These are phyloP conservation scores for Rhea pennata DNA, from an alignment of 2,113 vertebrate genomes.

Conservation along the genomic window DNA sequence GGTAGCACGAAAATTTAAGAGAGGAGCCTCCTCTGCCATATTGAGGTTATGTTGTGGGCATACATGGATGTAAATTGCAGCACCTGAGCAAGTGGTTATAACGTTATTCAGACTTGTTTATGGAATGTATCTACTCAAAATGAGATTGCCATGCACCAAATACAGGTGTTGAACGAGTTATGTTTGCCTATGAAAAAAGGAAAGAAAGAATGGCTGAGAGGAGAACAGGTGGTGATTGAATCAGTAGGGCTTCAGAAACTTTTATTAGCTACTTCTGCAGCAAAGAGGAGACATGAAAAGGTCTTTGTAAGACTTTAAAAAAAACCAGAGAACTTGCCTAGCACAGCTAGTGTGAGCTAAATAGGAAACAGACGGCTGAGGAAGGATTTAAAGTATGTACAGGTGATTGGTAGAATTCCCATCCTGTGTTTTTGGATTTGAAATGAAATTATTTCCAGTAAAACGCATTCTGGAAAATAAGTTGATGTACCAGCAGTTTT, in stretches of 20 bases:
- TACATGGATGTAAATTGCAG: neutral
- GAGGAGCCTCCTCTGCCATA: neutral
- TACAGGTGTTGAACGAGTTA: neutral
- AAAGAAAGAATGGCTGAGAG: neutral
- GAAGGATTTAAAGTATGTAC: neutral
- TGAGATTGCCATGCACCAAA: neutral
- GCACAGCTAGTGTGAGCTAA: neutral
- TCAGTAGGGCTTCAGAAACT: neutral
- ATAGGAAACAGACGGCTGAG: neutral
- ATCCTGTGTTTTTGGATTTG: neutral
- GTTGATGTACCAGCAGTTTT: neutral
- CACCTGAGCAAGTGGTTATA: neutral
- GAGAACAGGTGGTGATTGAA: neutral
- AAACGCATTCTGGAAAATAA: neutral
- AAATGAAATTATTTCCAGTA: neutral
- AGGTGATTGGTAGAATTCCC: neutral
- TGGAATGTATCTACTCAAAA: neutral
- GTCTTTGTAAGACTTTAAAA: neutral
- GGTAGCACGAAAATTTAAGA: neutral
- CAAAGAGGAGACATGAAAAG: neutral
- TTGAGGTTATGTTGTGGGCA: neutral
- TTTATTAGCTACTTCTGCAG: neutral
- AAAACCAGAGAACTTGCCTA: neutral
- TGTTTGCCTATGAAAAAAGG: neutral
- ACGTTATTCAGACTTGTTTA: neutral